Evolutionary conservation across 2,113 vertebrate genomes (phyloP).

Genomic region (Bostrychus sinensis): DNA sequence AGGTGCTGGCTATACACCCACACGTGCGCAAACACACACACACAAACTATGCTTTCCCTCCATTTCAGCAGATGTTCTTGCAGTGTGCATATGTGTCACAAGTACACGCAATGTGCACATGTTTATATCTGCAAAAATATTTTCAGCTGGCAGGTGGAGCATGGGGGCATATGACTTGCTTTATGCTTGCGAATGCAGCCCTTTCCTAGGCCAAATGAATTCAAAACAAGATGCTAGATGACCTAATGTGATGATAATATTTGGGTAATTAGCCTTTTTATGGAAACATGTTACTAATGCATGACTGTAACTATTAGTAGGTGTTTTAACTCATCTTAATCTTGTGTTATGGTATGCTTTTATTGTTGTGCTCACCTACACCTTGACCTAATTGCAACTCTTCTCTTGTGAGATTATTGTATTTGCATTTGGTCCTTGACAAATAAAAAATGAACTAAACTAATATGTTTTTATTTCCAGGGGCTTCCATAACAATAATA

Average conservation of each 20-base stretch:
- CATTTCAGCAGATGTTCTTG: constrained; percentile 76
- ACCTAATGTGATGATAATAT: too few species aligned
- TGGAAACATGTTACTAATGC: too few species aligned
- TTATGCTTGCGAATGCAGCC: constrained; percentile 35
- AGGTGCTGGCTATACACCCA: constrained; percentile 76
- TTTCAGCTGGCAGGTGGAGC: constrained; percentile 79
- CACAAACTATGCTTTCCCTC: constrained; percentile 53
- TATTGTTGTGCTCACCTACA: background rate
- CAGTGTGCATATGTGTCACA: constrained; percentile 65
- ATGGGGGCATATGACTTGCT: constrained; percentile 58
- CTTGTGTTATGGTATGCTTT: too few species aligned
- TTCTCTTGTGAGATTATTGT: background rate
- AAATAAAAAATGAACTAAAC: constrained; percentile 19
- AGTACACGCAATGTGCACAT: constrained; percentile 61
- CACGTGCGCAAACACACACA: constrained; percentile 36
- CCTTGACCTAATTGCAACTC: too few species aligned
- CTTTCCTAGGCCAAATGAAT: constrained; percentile 15
- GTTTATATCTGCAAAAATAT: constrained; percentile 76
- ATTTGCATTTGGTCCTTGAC: background rate
- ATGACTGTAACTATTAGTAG: too few species aligned
- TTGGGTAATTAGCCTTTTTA: too few species aligned
- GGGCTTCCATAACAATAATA: constrained; percentile 96
- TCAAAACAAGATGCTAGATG: too few species aligned
- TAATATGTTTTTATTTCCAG: constrained; percentile 79
- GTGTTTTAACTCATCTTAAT: too few species aligned